A percentile compares a stretch with the other conserved stretches of the same genome.
Evolutionary conservation across 92 coral and sea anemone species (phyloP).

Genomic region (Montipora capitata): DNA sequence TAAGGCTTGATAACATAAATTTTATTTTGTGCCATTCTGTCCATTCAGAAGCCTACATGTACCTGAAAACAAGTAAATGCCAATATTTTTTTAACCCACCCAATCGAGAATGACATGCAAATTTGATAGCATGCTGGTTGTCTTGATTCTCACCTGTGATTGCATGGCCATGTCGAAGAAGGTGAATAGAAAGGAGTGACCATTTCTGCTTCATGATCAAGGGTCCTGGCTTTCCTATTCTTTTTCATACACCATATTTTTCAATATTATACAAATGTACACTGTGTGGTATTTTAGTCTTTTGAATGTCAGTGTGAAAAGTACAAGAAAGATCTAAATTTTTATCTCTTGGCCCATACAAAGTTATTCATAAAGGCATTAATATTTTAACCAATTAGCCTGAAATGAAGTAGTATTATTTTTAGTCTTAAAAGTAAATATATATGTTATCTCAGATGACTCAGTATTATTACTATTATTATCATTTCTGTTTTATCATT

Average conservation of each 20-base stretch:
- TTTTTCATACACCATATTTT: background rate
- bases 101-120: background rate
- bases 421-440: background rate
- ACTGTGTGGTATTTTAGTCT: too few relatives aligned
- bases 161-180: too few relatives aligned
- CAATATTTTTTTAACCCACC: background rate
- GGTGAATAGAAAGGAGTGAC: too few relatives aligned
- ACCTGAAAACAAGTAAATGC: background rate
- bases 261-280: too few relatives aligned
- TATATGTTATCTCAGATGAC: background rate
- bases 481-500: background rate
- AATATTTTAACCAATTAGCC: background rate
- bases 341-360: background rate
- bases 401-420: background rate
- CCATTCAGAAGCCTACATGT: background rate
- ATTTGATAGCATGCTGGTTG: background rate
- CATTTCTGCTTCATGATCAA: background rate
- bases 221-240: background rate
- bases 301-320: background rate
- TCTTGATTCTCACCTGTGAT: too few relatives aligned
- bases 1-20: background rate
- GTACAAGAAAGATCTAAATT: background rate
- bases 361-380: background rate
- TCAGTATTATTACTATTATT: background rate
- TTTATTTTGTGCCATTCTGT: too few relatives aligned